Percentiles rank a stretch among this genome's conserved stretches.
phyloP scores from a whole-genome alignment of 2,797 vertebrate genomes.

The Gorsachius magnificus region DNA sequence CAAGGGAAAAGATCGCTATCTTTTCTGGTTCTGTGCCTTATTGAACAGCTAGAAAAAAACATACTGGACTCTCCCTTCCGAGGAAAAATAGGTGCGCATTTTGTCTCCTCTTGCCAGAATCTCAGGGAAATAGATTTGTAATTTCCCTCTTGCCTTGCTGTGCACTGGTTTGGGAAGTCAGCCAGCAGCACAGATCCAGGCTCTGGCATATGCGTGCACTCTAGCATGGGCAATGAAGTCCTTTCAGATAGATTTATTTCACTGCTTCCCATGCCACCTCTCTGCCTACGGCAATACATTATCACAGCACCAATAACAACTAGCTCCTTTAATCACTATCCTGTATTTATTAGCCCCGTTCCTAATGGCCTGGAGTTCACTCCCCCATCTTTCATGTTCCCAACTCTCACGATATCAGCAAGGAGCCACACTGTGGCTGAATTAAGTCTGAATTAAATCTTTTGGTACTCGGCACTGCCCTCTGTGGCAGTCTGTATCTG shows the following conservation, averaged over 20 bases:
- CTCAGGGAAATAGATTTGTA: neutral
- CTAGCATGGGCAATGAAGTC: neutral
- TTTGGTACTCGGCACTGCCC: neutral
- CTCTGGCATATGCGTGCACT: neutral
- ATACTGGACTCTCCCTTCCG: neutral
- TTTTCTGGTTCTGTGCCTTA: neutral
- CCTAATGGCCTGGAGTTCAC: neutral
- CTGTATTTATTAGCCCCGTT: neutral
- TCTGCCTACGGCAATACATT: neutral
- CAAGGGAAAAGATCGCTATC: neutral
- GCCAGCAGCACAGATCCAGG: neutral
- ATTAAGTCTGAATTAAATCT: neutral
- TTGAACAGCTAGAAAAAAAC: neutral
- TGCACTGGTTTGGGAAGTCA: neutral
- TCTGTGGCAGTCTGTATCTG: neutral
- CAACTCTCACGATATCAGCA: neutral
- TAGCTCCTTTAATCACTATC: neutral
- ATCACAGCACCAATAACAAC: neutral
- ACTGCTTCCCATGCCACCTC: neutral
- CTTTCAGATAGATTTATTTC: constrained; percentile 17
- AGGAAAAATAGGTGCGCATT: neutral
- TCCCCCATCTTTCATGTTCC: neutral
- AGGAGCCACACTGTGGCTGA: neutral
- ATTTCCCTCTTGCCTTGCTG: neutral
- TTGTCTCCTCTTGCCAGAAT: neutral